Base-by-base conservation (phyloP, 2,888 invertebrate species). In the Galeruca laticollis region DNA sequence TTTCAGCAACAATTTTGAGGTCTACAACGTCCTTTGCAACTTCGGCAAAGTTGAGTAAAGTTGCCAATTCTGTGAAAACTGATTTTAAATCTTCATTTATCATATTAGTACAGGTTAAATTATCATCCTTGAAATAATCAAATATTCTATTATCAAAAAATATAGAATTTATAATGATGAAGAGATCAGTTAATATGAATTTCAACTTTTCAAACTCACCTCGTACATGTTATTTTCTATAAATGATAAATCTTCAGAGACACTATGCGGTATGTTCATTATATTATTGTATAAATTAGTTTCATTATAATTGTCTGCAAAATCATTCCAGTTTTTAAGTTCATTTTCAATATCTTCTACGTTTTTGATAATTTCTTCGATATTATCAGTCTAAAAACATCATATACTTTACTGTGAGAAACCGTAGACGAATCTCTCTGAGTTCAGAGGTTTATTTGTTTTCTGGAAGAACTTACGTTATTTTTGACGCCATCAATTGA, bases 231-330 rank as follows among this genome's bases (percentile, higher is more conserved):
- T 10, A 10, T 62, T 68, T 70, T 69, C 72, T 47, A 72, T 15
- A 9, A 70, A 52, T 6, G 61, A 33, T 10, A 72, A 51, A 35
- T 72, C 69, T 13, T 70, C 61, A 40, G 69, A 63, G 13, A 68
- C 68, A 61, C 69, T 72, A 18, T 72, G 47, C 6, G 72, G 72
- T 35, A 72, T 60, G 26, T 62, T 62, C 64, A 70, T 61, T 11
- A 70, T 62, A 13, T 67, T 56, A 11, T 56, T 61, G 18, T 59
- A 33, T n/a, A 69, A 47, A 59, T 69, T 68, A 13, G n/a, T 54
- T 47, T 54, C 37, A 18, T 63, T 37, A 9, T 61, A 62, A n/a
- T 69, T 40, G 9, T 69, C 62, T 26, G 59, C 4, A 20, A 69
- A 52, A 21, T 54, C 35, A 40, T 66, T 56, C 60, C 57, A 62